Percentiles rank a stretch among this genome's conserved stretches.
phyloP scores from a whole-genome alignment of 1,140 invertebrate genomes.

The Drosophila mayri region DNA sequence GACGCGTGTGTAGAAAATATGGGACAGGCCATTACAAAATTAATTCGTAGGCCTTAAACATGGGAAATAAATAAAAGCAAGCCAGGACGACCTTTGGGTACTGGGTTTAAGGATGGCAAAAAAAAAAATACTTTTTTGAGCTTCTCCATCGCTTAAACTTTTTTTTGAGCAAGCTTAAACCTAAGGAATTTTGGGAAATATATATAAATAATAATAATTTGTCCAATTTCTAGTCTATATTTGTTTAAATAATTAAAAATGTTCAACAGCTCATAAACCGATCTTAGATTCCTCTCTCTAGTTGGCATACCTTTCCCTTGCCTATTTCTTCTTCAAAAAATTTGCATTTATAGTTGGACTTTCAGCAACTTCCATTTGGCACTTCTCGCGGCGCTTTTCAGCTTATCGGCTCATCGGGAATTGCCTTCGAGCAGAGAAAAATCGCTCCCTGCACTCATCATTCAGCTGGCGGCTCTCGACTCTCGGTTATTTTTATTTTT shows the following conservation, averaged over 20 bases:
- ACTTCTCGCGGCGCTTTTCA: conserved; percentile 34
- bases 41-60: conserved; percentile 7
- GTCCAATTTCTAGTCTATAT: not conserved
- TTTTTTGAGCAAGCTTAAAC: not conserved
- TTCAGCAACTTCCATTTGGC: conserved; percentile 2
- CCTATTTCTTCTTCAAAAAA: not conserved
- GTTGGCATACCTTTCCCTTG: not conserved
- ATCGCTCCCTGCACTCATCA: conserved; percentile 39
- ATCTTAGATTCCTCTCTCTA: too few relatives aligned
- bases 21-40: conserved; percentile 20
- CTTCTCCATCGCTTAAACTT: accelerated
- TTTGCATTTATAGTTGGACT: conserved; percentile 33
- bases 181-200: not conserved
- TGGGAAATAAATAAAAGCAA: not conserved
- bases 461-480: conserved; percentile 12
- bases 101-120: not conserved
- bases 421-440: conserved; percentile 15
- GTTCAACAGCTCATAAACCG: too few relatives aligned
- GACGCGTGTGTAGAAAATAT: conserved; percentile 10
- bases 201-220: not conserved
- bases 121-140: not conserved
- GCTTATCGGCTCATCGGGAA: conserved; percentile 47
- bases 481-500: conserved; percentile 50
- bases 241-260: not conserved
- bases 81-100: not conserved